Base-by-base conservation (phyloP, 2,113 vertebrate species). In the Ascaphus truei region DNA sequence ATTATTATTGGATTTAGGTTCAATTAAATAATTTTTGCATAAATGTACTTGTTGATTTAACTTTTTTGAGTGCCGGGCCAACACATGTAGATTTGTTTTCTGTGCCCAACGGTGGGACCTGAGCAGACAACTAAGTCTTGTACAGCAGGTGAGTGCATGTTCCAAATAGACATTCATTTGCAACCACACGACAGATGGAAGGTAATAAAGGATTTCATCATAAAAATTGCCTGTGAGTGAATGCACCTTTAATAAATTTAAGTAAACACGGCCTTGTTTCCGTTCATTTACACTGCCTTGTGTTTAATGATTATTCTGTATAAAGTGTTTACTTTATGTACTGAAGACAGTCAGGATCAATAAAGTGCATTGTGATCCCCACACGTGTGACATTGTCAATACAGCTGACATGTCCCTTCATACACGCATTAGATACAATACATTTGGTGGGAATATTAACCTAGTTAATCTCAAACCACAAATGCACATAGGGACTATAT, bases 251-350 rank as follows among this genome's bases (percentile, higher is more conserved):
- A 45, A 45, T 45, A 45, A 45, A 18, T n/a, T 45, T 45, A 26
- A 41, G 22, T 30, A 45, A 61, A 45, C 31, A 16, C 26, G 16
- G 27, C 25, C 25, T 34, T 22, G 11, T 18, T 47, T 18, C 27
- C 10, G 25, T 57, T 51, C 10, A 26, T 20, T 13, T 25, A 23
- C 10, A n/a, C 10, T 48, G 9, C 11, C 27, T 16, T 16, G 16
- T 4, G 23, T 27, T 79, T 78, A 79, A 76, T 78, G 60, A 41
- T 34, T 79, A 78, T 73, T 82, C 77, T 74, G 75, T 77, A 65
- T 52, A 75, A 72, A 77, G 61, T 66, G 75, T 53, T 63, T 58
- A 51, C 47, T 29, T 39, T 29, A 29, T 51, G 29, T 50, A 55
- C 43, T 83, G 65, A 83, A 52, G 30, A 62, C 67, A 75, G 61